Conservation (phyloP, 2,113 vertebrate species). For the Nesogale talazaci region DNA sequence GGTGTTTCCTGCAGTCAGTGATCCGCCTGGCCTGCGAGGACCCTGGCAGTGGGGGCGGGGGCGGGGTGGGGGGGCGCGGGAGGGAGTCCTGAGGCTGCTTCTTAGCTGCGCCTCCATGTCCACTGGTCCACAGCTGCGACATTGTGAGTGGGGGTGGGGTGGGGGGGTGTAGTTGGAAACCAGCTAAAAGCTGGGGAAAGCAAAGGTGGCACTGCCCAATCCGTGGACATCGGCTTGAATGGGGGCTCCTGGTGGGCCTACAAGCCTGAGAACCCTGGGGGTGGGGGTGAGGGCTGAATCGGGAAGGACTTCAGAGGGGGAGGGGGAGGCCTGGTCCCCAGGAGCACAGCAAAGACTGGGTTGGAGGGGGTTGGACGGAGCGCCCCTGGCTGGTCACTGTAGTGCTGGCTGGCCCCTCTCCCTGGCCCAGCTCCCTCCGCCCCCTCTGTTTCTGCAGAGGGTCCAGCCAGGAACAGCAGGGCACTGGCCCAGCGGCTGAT, state of each 20-base stretch:
- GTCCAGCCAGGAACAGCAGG: slow-evolving; percentile 45
- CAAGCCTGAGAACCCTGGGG: background rate
- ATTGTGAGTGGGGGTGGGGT: background rate
- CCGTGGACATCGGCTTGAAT: too few species aligned
- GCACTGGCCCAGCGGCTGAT: slow-evolving; percentile 3
- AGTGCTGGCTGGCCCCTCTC: background rate
- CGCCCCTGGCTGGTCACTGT: background rate
- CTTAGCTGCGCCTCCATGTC: background rate
- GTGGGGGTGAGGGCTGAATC: background rate
- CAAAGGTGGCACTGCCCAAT: background rate
- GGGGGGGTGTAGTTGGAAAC: background rate
- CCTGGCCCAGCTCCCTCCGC: too few species aligned
- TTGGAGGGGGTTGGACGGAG: too few species aligned
- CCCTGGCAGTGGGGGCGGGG: too few species aligned
- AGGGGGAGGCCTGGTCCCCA: background rate
- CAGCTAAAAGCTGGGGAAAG: too few species aligned
- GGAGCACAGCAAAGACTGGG: too few species aligned
- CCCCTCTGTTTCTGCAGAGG: background rate
- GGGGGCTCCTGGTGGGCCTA: background rate
- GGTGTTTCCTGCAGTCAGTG: too few species aligned
- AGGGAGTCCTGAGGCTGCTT: background rate
- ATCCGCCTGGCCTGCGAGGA: too few species aligned
- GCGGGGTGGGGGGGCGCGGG: too few species aligned
- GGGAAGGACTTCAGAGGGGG: background rate
- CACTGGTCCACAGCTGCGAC: background rate